phyloP scores from a whole-genome alignment of 2,888 invertebrate species.

The Galerucella pusilla region DNA sequence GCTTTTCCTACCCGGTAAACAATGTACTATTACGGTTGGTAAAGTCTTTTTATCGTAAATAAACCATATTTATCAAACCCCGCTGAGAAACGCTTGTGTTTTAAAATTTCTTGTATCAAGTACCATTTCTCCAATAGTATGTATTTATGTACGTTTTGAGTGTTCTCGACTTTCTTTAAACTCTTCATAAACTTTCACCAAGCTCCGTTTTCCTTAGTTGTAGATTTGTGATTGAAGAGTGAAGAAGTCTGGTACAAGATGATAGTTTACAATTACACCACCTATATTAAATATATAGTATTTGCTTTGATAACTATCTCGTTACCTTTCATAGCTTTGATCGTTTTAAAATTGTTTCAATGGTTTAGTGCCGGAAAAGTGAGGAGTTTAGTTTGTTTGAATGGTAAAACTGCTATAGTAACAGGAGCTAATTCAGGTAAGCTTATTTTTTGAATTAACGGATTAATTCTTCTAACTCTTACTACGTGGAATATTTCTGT shows the following conservation, averaged over 20 bases:
- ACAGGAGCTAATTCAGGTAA: constrained; percentile 59
- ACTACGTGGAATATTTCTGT: no score
- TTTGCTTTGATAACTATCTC: constrained; percentile 50
- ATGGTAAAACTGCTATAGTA: constrained; percentile 58
- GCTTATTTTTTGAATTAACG: neutral
- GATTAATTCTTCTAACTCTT: neutral
- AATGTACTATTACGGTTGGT: no score
- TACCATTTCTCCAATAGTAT: constrained; percentile 50
- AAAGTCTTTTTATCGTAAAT: no score
- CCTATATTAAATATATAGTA: constrained; percentile 54
- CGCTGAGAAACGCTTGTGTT: neutral
- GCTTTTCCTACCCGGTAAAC: no score
- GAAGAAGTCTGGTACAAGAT: constrained; percentile 42
- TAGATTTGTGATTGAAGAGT: constrained; percentile 28
- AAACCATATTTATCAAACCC: neutral
- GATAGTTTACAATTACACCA: constrained; percentile 50
- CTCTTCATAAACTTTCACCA: constrained; percentile 42
- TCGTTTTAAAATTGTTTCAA: constrained; percentile 55
- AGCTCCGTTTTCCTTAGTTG: constrained; percentile 31
- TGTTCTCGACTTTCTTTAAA: constrained; percentile 39
- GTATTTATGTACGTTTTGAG: neutral
- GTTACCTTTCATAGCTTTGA: constrained; percentile 53
- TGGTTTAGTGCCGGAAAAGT: constrained; percentile 56
- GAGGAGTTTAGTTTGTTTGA: constrained; percentile 56
- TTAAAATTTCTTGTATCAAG: constrained; percentile 44